Percentiles rank a stretch among this genome's conserved stretches.
Evolutionary conservation across 2,797 vertebrate species (phyloP).

Genomic region (Amblyraja radiata): DNA sequence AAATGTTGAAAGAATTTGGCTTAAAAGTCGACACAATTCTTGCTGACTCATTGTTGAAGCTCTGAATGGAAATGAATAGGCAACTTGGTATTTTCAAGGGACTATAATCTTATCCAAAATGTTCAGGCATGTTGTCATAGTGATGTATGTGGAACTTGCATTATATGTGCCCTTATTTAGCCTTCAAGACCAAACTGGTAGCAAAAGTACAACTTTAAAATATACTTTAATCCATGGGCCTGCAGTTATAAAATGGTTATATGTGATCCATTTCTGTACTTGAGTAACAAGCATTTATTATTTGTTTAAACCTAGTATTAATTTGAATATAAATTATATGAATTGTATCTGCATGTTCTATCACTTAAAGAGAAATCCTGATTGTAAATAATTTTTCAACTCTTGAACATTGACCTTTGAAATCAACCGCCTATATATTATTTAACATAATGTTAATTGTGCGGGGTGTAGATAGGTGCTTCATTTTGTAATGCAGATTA

Average conservation of each 20-base stretch:
- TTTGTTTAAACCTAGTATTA: background rate
- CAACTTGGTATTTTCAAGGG: background rate
- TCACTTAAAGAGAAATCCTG: background rate
- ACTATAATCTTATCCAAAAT: background rate
- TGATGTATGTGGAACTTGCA: background rate
- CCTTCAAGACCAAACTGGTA: background rate
- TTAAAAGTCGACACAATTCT: background rate
- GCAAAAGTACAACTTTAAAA: background rate
- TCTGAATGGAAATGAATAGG: background rate
- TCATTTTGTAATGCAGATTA: background rate
- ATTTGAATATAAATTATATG: constrained; percentile 19
- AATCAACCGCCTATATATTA: background rate
- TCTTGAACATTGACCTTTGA: background rate
- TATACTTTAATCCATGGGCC: background rate
- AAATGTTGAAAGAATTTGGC: background rate
- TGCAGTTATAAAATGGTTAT: background rate
- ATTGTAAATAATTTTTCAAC: background rate
- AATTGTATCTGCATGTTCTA: background rate
- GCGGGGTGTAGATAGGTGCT: background rate
- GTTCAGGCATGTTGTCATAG: background rate
- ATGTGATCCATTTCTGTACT: background rate
- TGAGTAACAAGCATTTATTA: background rate
- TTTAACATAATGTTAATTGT: background rate
- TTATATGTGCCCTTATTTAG: background rate
- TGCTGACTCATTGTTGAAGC: background rate